phyloP scores from a whole-genome alignment of 1,140 invertebrate genomes.

The Colletes latitarsis region DNA sequence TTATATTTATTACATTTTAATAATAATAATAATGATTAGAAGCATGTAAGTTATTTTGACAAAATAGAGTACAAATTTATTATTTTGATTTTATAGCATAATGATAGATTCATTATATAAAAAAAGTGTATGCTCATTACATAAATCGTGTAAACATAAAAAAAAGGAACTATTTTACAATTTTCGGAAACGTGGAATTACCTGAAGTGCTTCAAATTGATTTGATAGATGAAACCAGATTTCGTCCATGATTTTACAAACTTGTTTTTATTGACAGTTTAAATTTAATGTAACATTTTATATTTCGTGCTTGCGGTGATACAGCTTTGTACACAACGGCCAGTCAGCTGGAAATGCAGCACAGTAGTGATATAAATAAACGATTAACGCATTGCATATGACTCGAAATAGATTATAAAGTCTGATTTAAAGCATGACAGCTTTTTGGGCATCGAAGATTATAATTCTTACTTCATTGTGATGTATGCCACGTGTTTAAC shows the following conservation, averaged over 20 bases:
- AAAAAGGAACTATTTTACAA: neutral
- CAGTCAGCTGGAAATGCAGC: constrained; percentile 63
- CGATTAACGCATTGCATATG: constrained; percentile 73
- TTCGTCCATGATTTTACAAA: constrained; percentile 75
- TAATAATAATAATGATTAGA: too few relatives aligned
- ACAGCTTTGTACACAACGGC: constrained; percentile 16
- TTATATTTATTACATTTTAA: too few relatives aligned
- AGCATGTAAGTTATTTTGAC: too few relatives aligned
- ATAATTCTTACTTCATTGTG: too few relatives aligned
- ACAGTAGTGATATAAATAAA: constrained; percentile 78
- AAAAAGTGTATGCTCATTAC: neutral
- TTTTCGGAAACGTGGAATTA: constrained; percentile 56
- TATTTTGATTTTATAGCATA: too few relatives aligned
- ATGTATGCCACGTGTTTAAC: neutral
- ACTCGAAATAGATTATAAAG: constrained; percentile 75
- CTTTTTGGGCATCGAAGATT: constrained; percentile 2
- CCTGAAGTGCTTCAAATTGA: constrained; percentile 76
- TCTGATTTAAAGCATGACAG: constrained; percentile 31
- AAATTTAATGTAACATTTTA: constrained; percentile 39
- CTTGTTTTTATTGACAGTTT: neutral
- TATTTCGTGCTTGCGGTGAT: constrained; percentile 6
- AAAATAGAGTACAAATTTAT: too few relatives aligned
- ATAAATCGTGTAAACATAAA: neutral
- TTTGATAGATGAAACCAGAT: constrained; percentile 75
- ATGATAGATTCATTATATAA: too few relatives aligned